Percentiles rank a stretch among this genome's conserved stretches.
These are phyloP conservation scores for Megalurothrips usitatus DNA, from an alignment of 2,888 invertebrate species.

Conservation along the genomic window DNA sequence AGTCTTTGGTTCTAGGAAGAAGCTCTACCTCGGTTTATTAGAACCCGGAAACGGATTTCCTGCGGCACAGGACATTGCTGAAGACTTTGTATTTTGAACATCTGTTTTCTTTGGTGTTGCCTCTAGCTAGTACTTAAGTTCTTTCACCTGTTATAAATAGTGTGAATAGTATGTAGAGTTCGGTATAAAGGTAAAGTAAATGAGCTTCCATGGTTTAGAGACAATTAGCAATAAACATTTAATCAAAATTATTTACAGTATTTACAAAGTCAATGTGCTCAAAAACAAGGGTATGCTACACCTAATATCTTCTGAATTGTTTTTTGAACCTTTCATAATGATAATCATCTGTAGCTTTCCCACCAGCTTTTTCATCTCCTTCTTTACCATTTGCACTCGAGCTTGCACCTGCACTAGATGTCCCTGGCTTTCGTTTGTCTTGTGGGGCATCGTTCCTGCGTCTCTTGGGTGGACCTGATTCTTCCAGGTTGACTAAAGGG, in stretches of 20 bases:
- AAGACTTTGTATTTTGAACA: too few species aligned
- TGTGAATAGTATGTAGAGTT: neutral
- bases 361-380: constrained; percentile 53
- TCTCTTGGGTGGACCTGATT: constrained; percentile 54
- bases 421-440: neutral
- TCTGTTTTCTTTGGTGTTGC: too few species aligned
- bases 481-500: constrained; percentile 78
- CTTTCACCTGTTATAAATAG: too few species aligned
- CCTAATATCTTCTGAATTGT: constrained; percentile 81
- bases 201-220: too few species aligned
- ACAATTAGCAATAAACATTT: neutral
- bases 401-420: neutral
- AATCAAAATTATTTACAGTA: neutral
- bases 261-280: neutral
- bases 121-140: too few species aligned
- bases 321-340: constrained; percentile 96
- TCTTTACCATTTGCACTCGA: neutral
- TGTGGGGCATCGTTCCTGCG: constrained; percentile 40
- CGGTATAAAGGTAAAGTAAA: too few species aligned
- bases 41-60: too few species aligned
- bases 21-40: too few species aligned
- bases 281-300: neutral
- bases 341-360: constrained; percentile 94
- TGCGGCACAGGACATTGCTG: too few species aligned
- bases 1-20: too few species aligned